Percentiles rank a stretch among this genome's conserved stretches.
These are phyloP conservation scores for Dicaeum eximium DNA, from an alignment of 2,113 vertebrate species.

Conservation along the genomic window DNA sequence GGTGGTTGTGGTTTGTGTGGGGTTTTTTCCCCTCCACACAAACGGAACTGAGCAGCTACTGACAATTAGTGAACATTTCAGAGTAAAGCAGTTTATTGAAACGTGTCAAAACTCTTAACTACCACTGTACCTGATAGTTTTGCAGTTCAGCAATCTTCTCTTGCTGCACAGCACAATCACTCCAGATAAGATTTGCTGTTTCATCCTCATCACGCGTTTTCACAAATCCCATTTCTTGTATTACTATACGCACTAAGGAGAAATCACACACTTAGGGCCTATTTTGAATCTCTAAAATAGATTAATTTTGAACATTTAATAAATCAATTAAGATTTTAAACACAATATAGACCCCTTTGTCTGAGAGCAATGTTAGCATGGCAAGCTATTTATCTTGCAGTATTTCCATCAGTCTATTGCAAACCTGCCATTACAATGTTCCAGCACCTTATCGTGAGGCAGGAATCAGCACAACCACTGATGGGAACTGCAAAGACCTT, in stretches of 20 bases:
- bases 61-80: background rate
- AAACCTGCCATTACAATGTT: background rate
- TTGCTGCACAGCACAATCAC: slow-evolving; percentile 93
- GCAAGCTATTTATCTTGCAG: background rate
- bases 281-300: background rate
- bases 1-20: background rate
- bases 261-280: background rate
- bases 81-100: background rate
- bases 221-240: slow-evolving; percentile 87
- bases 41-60: background rate
- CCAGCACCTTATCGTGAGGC: background rate
- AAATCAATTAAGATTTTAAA: background rate
- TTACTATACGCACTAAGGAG: slow-evolving; percentile 85
- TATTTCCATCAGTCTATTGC: background rate
- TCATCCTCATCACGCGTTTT: slow-evolving; percentile 93
- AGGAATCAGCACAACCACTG: background rate
- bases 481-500: background rate
- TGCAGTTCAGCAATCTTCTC: slow-evolving; percentile 95
- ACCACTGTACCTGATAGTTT: slow-evolving; percentile 88
- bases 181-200: slow-evolving; percentile 97
- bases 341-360: background rate
- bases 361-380: background rate
- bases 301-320: background rate
- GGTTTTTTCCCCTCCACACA: background rate
- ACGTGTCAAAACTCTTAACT: background rate